Evolutionary conservation across 2,797 vertebrate species (phyloP).

Genomic region (Ceryle rudis): DNA sequence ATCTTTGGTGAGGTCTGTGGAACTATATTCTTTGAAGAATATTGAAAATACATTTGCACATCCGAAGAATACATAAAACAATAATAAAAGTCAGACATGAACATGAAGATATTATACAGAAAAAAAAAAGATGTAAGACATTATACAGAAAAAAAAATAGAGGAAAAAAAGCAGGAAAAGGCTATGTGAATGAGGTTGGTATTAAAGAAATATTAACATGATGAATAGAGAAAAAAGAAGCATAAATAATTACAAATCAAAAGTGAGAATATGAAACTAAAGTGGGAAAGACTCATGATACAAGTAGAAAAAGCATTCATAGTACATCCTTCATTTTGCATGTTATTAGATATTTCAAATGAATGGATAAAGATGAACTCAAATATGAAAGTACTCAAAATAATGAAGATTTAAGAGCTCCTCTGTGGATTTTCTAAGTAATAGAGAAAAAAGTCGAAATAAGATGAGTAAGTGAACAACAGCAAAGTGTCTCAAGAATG

Average conservation of each 20-base stretch:
- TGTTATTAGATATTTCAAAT: not conserved
- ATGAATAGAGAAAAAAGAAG: not conserved
- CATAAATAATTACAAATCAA: not conserved
- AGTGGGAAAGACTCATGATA: not conserved
- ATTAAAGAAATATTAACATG: not conserved
- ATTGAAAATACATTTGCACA: not conserved
- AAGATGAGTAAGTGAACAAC: not conserved
- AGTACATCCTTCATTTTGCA: not conserved
- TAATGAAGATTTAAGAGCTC: not conserved
- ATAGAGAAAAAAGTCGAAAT: not conserved
- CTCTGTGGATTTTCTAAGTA: not conserved
- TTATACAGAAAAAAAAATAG: not conserved
- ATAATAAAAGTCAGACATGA: not conserved
- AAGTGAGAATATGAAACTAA: not conserved
- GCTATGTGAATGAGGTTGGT: rapidly evolving
- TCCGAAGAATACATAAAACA: not conserved
- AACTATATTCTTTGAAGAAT: not conserved
- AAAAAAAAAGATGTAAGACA: too few species aligned
- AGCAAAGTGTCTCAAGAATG: not conserved
- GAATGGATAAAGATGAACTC: not conserved
- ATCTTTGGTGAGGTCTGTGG: not conserved
- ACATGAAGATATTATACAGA: not conserved
- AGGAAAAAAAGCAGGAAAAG: rapidly evolving
- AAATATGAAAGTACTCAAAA: not conserved
- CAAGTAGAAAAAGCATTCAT: not conserved